These are phyloP conservation scores for Automeris io DNA, from an alignment of 2,888 invertebrate genomes.

Conservation along the genomic window DNA sequence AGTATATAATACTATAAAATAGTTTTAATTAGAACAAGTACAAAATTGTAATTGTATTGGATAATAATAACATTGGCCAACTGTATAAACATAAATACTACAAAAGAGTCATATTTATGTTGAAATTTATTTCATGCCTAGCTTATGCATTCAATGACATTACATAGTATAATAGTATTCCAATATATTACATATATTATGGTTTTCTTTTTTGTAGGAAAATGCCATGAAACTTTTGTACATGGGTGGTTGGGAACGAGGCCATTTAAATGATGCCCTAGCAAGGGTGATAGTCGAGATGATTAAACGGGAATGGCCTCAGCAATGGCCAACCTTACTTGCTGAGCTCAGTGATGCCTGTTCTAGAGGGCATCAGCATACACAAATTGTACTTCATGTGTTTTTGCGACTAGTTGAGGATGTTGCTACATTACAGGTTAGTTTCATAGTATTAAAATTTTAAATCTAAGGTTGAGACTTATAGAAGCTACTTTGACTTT, in stretches of 20 bases:
- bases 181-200: conserved; percentile 8
- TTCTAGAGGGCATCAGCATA: conserved; percentile 89
- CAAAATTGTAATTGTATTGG: too few species aligned
- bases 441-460: conserved; percentile 11
- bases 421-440: conserved; percentile 90
- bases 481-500: too few species aligned
- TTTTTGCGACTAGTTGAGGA: conserved; percentile 95
- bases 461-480: neutral
- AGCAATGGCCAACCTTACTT: conserved; percentile 94
- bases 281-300: conserved; percentile 97
- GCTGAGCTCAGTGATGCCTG: conserved; percentile 90
- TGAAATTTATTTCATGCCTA: too few species aligned
- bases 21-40: too few species aligned
- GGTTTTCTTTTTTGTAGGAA: conserved; percentile 78
- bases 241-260: conserved; percentile 85
- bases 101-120: too few species aligned
- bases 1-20: too few species aligned
- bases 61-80: too few species aligned
- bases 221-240: conserved; percentile 91
- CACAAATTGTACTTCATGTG: conserved; percentile 92
- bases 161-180: neutral
- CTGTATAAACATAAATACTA: too few species aligned
- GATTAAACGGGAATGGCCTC: conserved; percentile 98
- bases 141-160: too few species aligned
- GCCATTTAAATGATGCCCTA: conserved; percentile 89